These are phyloP conservation scores for Syngnathus rostellatus DNA, from an alignment of 2,797 vertebrate genomes.

Conservation along the genomic window DNA sequence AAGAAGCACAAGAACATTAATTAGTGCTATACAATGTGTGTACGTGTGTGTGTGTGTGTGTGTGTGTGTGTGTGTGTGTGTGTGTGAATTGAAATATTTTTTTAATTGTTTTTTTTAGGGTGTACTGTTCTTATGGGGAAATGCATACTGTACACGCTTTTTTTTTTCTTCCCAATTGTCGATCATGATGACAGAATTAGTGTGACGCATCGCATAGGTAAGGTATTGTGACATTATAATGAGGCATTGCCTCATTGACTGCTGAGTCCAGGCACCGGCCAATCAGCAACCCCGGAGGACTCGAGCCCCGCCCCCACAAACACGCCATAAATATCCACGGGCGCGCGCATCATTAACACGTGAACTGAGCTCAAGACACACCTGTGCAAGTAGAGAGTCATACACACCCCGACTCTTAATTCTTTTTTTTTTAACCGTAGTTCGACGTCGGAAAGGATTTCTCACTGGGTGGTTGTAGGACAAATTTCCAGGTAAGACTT, in stretches of 20 bases:
- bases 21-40: too few species aligned
- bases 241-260: slow-evolving; percentile 11
- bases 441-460: neutral
- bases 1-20: too few species aligned
- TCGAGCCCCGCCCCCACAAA: neutral
- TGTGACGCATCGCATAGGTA: neutral
- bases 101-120: neutral
- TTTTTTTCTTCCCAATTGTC: neutral
- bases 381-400: slow-evolving; percentile 10
- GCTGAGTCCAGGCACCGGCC: slow-evolving; percentile 9
- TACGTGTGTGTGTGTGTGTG: too few species aligned
- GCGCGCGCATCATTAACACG: accelerated
- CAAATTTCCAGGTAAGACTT: neutral
- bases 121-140: neutral
- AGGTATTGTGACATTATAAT: slow-evolving; percentile 8
- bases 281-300: slow-evolving; percentile 21
- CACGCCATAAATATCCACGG: slow-evolving; percentile 5
- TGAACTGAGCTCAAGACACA: neutral
- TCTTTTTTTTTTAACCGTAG: neutral
- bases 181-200: neutral
- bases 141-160: neutral
- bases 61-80: neutral
- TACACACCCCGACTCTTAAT: neutral
- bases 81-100: neutral
- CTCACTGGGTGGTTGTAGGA: neutral